Evolutionary conservation across 2,113 vertebrate genomes (phyloP).

Genomic region (Scatophagus argus): DNA sequence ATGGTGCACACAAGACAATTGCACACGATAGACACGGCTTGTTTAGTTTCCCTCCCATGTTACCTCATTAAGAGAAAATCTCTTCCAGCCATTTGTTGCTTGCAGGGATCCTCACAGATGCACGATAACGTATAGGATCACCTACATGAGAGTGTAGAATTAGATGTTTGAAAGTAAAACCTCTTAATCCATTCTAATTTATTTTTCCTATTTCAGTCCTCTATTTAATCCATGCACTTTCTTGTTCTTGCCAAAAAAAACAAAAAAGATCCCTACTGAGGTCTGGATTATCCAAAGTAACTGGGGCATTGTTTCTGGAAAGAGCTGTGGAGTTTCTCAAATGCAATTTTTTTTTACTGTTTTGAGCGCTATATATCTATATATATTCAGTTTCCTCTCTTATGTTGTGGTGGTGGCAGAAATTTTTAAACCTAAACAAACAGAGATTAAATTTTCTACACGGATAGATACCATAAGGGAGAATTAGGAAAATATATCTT

Average conservation of each 20-base stretch:
- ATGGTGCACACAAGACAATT: constrained; percentile 12
- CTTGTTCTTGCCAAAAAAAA: not conserved
- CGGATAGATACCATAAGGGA: not conserved
- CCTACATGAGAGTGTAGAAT: not conserved
- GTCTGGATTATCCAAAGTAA: constrained; percentile 13
- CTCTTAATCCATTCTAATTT: not conserved
- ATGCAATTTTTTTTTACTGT: not conserved
- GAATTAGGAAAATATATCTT: not conserved
- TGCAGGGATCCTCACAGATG: constrained; percentile 14
- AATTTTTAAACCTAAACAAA: not conserved
- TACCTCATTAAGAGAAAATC: constrained; percentile 55
- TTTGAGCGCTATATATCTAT: not conserved
- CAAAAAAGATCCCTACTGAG: not conserved
- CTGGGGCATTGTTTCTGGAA: not conserved
- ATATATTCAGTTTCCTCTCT: not conserved
- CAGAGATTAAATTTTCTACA: not conserved
- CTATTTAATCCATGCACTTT: not conserved
- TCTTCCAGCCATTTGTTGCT: constrained; percentile 30
- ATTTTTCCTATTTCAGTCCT: not conserved
- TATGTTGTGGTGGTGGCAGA: not conserved
- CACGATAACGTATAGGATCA: constrained; percentile 8
- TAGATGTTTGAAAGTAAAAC: constrained; percentile 18
- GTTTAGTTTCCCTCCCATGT: constrained; percentile 41
- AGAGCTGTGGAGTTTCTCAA: not conserved
- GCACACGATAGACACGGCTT: not conserved